Percentiles rank a stretch among this genome's conserved stretches.
Conservation (phyloP, 2,113 vertebrate genomes). For the Patagioenas fasciata region DNA sequence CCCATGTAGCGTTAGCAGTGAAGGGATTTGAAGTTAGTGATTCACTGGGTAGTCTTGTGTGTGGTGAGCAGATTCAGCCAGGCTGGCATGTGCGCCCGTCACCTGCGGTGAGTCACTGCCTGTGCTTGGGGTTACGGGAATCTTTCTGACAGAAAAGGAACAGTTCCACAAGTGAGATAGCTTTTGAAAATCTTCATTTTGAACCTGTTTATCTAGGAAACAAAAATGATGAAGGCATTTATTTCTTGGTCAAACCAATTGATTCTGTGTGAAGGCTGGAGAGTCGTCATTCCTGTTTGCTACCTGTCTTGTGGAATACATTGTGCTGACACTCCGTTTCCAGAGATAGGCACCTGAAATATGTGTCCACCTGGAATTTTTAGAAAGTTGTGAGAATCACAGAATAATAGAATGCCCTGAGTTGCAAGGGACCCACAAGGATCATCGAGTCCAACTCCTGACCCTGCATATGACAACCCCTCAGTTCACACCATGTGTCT, state of each 20-base stretch:
- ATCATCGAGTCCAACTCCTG: no score
- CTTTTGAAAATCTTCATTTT: not conserved
- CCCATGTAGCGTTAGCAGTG: rapidly evolving
- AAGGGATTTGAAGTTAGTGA: not conserved
- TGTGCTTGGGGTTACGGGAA: not conserved
- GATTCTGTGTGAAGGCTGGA: not conserved
- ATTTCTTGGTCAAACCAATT: not conserved
- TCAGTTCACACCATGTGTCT: no score
- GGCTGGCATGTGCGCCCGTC: not conserved
- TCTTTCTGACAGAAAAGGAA: not conserved
- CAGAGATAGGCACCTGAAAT: not conserved
- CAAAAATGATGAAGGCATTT: not conserved
- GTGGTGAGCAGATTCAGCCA: not conserved
- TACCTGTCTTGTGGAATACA: not conserved
- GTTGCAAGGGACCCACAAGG: no score
- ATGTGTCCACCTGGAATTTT: not conserved
- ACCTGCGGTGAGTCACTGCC: not conserved
- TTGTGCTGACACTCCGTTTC: not conserved
- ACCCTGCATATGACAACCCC: no score
- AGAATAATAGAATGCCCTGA: not conserved
- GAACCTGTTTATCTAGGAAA: not conserved
- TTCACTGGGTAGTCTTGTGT: not conserved
- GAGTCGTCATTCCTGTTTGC: not conserved
- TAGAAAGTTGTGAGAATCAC: not conserved
- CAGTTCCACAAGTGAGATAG: not conserved